Evolutionary conservation across 2,797 vertebrate species (phyloP), one percentile per base, ranked within the genome.

Genomic region (Acrossocheilus wenchowensis): DNA sequence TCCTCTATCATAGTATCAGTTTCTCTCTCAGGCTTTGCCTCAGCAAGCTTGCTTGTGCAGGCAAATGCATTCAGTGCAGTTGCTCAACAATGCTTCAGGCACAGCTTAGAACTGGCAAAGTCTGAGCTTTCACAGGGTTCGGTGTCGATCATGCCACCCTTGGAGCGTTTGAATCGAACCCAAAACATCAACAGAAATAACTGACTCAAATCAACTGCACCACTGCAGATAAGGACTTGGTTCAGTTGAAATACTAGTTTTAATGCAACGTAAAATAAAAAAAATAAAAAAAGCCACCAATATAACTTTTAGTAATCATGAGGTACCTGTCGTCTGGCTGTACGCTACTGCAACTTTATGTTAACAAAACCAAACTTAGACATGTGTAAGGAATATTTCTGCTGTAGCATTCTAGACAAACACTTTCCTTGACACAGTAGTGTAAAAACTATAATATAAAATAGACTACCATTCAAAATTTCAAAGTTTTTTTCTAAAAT

Each of bases 21-120:
- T 88, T 87, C 82, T 52, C 82, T 11, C 19, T n/a, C 23, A 57
- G 80, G 87, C 66, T 82, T 50, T 90, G 89, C 45, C 89, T 77
- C 85, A 83, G 86, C 78, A 90, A 71, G 89, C 86, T 81, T 78
- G 62, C 54, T 12, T 52, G 60, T 83, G 81, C 34, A 80, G 83
- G 86, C 81, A 87, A 26, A 87, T 72, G 41, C 79, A 62, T 64
- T 71, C 23, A 36, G n/a, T 66, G 34, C 39, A 68, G 50, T 90
- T 92, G 84, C 89, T 81, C 87, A 90, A 88, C 72, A 86, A 60
- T 12, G 45, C 71, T 85, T 57, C 57, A 80, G 85, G 75, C 85
- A 60, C 30, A 41, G 54, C 71, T 77, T 72, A 86, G 36, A 75
- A 57, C 10, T 66, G 79, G 78, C 75, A 78, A 81, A 41, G 57